Percentiles rank a stretch among this genome's conserved stretches.
phyloP scores from a whole-genome alignment of 2,113 vertebrate species.

The Budorcas taxicolor region DNA sequence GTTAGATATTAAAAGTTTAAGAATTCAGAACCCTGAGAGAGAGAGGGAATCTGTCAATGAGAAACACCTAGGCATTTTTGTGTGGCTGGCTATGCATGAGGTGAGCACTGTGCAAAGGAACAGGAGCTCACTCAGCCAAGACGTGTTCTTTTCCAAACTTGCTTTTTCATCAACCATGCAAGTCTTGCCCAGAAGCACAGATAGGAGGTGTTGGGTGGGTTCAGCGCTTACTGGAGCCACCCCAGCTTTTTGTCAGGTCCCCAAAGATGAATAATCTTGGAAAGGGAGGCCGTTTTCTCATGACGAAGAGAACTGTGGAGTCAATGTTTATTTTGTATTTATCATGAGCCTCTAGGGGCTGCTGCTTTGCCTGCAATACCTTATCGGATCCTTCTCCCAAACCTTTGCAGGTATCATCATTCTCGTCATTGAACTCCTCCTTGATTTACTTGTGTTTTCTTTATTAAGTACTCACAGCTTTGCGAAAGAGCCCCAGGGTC shows the following conservation, averaged over 20 bases:
- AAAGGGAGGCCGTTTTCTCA: background rate
- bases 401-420: background rate
- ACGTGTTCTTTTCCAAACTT: background rate
- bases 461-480: background rate
- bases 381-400: background rate
- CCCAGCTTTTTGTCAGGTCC: background rate
- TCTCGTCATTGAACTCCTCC: background rate
- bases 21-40: background rate
- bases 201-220: background rate
- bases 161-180: background rate
- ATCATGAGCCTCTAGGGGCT: background rate
- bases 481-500: background rate
- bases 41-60: constrained; percentile 5
- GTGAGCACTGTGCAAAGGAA: background rate
- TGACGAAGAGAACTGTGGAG: background rate
- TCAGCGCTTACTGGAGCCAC: background rate
- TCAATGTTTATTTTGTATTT: background rate
- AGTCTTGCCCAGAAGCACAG: background rate
- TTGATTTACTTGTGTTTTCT: constrained; percentile 16
- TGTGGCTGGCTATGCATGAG: background rate
- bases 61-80: background rate
- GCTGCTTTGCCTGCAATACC: background rate
- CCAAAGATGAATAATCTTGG: background rate
- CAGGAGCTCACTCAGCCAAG: constrained; percentile 16
- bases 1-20: constrained; percentile 28